Percentiles rank a stretch among this genome's conserved stretches.
Evolutionary conservation across 1,140 invertebrate species (phyloP).

Genomic region (Tetramorium parvispinum): DNA sequence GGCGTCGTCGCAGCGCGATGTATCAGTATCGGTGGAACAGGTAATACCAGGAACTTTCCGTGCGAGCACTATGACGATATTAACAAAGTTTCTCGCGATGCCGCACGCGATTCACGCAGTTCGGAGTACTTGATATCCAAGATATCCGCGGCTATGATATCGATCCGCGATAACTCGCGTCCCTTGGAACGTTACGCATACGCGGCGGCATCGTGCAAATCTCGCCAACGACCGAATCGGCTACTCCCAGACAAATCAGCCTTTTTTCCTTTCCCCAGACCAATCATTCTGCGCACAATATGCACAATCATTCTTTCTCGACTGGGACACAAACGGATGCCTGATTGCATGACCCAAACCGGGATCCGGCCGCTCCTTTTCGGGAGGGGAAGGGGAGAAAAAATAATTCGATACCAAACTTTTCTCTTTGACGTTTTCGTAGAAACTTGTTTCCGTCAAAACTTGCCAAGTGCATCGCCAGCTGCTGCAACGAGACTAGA

Average conservation of each 20-base stretch:
- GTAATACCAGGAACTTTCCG: slow-evolving; percentile 32
- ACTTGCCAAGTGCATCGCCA: background rate
- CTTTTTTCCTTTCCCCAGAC: background rate
- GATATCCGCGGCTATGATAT: slow-evolving; percentile 13
- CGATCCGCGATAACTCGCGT: background rate
- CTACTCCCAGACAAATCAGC: background rate
- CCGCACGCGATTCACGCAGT: background rate
- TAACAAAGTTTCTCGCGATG: slow-evolving; percentile 42
- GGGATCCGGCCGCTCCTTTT: background rate
- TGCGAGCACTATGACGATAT: slow-evolving; percentile 7
- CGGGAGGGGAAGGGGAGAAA: background rate
- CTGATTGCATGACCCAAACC: slow-evolving; percentile 45
- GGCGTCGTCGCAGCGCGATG: background rate
- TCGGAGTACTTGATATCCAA: background rate
- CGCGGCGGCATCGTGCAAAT: background rate
- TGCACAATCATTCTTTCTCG: slow-evolving; percentile 52
- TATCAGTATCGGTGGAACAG: background rate
- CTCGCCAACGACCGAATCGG: background rate
- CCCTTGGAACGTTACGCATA: background rate
- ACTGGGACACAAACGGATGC: slow-evolving; percentile 13
- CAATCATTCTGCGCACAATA: slow-evolving; percentile 30
- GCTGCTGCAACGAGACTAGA: background rate
- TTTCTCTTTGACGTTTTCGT: background rate
- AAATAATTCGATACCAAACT: slow-evolving; percentile 22
- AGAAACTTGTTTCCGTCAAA: slow-evolving; percentile 3